These are phyloP conservation scores for Achatina immaculata DNA, from an alignment of 1,140 invertebrate species.

Conservation along the genomic window DNA sequence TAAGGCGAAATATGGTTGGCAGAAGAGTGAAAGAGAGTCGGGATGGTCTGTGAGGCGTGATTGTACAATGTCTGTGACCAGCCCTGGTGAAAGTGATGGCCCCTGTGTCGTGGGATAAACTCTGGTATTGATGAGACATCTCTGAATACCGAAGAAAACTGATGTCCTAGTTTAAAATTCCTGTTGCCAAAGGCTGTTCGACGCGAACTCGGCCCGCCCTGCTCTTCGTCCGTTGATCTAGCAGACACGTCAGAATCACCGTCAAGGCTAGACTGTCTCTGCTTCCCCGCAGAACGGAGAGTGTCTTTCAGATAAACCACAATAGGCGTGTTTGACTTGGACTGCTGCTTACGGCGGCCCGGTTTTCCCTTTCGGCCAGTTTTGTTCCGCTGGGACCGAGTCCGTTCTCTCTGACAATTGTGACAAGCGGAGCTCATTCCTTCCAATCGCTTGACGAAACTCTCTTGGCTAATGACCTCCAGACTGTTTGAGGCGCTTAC, in stretches of 20 bases:
- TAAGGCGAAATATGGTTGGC: conserved; percentile 1
- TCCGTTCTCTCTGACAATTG: conserved; percentile 63
- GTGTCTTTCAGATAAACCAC: conserved; percentile 66
- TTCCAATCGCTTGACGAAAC: conserved; percentile 50
- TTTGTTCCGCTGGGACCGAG: conserved; percentile 36
- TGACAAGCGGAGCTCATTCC: conserved; percentile 59
- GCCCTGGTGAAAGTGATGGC: conserved; percentile 14
- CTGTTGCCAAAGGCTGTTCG: neutral
- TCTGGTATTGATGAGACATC: conserved; percentile 46
- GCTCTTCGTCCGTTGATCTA: conserved; percentile 40
- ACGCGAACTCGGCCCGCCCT: neutral
- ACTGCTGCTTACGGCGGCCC: conserved; percentile 48
- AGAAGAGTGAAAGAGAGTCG: neutral
- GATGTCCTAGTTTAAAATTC: neutral
- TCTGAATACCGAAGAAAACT: conserved; percentile 10
- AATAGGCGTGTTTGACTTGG: conserved; percentile 63
- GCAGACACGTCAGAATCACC: conserved; percentile 42
- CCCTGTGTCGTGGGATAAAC: conserved; percentile 44
- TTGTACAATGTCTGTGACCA: neutral
- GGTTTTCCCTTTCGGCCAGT: conserved; percentile 47
- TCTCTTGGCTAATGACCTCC: conserved; percentile 60
- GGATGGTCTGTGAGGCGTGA: neutral
- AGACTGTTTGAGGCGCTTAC: conserved; percentile 55
- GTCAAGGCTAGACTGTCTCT: conserved; percentile 55
- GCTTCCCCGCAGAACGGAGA: conserved; percentile 46